These are phyloP conservation scores for Patella ulyssiponensis DNA, from an alignment of 2,888 invertebrate species.

Conservation along the genomic window DNA sequence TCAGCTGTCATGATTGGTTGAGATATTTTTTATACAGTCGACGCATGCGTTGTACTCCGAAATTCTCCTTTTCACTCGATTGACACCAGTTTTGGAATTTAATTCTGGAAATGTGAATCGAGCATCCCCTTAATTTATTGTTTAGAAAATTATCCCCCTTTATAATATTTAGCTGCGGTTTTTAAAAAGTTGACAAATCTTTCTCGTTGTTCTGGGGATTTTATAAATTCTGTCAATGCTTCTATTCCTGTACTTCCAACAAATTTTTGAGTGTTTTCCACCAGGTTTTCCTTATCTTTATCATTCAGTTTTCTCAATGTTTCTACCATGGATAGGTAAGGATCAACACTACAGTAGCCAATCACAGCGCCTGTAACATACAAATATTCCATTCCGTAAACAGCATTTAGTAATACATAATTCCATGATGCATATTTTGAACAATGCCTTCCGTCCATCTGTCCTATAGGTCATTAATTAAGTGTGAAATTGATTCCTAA, in stretches of 20 bases:
- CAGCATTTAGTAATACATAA: too few relatives aligned
- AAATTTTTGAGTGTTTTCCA: conserved; percentile 60
- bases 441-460: too few relatives aligned
- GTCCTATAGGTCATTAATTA: too few relatives aligned
- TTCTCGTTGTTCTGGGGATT: conserved; percentile 61
- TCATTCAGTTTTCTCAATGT: conserved; percentile 59
- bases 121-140: not conserved
- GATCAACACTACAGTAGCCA: conserved; percentile 60
- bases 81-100: too few relatives aligned
- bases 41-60: too few relatives aligned
- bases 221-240: conserved; percentile 61
- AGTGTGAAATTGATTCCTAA: too few relatives aligned
- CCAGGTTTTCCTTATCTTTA: conserved; percentile 55
- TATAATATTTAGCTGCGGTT: conserved; percentile 43
- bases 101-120: too few relatives aligned
- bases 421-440: too few relatives aligned
- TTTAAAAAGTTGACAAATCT: conserved; percentile 54
- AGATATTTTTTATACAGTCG: too few relatives aligned
- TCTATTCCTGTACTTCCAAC: conserved; percentile 63
- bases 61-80: too few relatives aligned
- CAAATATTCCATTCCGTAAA: too few relatives aligned
- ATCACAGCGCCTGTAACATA: conserved; percentile 47
- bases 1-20: too few relatives aligned
- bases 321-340: conserved; percentile 60
- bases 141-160: conserved; percentile 45